Evolutionary conservation across 2,797 vertebrate species (phyloP).

Genomic region (Chelon labrosus): DNA sequence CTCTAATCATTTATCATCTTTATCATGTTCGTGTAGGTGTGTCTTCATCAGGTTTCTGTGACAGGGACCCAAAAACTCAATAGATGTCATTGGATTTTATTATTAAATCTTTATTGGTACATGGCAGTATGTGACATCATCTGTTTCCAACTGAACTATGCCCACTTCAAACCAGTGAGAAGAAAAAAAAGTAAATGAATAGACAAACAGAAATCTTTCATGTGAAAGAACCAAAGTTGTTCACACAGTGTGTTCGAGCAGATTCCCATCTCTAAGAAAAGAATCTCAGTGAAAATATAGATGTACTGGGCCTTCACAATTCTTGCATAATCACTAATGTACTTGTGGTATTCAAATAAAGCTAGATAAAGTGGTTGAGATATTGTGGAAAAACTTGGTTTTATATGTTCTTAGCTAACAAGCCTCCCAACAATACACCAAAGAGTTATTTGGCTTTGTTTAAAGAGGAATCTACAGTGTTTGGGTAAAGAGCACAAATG

Average conservation of each 20-base stretch:
- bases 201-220: background rate
- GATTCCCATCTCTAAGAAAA: background rate
- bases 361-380: background rate
- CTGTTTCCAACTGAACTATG: background rate
- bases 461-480: background rate
- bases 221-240: background rate
- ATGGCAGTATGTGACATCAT: background rate
- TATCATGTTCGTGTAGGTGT: too few species aligned
- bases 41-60: too few species aligned
- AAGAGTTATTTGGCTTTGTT: background rate
- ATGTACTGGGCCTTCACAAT: background rate
- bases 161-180: background rate
- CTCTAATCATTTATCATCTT: too few species aligned
- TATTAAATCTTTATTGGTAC: background rate
- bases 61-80: too few species aligned
- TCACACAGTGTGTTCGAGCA: background rate
- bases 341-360: slow-evolving; percentile 2
- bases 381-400: background rate
- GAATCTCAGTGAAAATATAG: background rate
- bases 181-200: background rate
- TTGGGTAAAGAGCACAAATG: background rate
- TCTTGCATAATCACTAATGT: background rate
- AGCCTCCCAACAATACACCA: background rate
- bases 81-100: background rate
- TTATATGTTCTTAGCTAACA: background rate